These are phyloP conservation scores for Agraylea sexmaculata DNA, from an alignment of 1,140 invertebrate species.

Conservation along the genomic window DNA sequence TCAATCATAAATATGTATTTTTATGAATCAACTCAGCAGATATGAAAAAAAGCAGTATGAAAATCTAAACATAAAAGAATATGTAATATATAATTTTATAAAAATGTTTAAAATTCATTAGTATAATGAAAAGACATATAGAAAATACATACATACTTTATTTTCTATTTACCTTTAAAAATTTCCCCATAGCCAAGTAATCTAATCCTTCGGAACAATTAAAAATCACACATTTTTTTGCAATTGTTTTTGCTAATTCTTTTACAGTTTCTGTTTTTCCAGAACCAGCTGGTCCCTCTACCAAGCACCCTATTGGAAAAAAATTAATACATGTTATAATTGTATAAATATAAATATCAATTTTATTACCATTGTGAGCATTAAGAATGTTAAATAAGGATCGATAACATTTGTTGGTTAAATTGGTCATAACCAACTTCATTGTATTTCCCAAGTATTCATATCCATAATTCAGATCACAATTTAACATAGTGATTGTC, in stretches of 20 bases:
- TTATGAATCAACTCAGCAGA: background rate
- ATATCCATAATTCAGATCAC: slow-evolving; percentile 81
- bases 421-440: slow-evolving; percentile 77
- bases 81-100: background rate
- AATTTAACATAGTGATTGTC: slow-evolving; percentile 64
- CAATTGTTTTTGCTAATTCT: slow-evolving; percentile 91
- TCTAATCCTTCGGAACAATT: slow-evolving; percentile 92
- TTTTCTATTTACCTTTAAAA: slow-evolving; percentile 63
- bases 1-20: slow-evolving; percentile 4
- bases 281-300: slow-evolving; percentile 88
- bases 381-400: slow-evolving; percentile 85
- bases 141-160: background rate
- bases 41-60: background rate
- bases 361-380: slow-evolving; percentile 57
- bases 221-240: slow-evolving; percentile 93
- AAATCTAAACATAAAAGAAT: background rate
- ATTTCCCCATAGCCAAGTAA: slow-evolving; percentile 88
- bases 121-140: background rate
- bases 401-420: slow-evolving; percentile 88
- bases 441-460: slow-evolving; percentile 89
- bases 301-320: slow-evolving; percentile 1
- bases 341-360: slow-evolving; percentile 2
- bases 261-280: slow-evolving; percentile 96
- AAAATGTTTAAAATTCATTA: background rate
- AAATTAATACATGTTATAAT: no score